phyloP scores from a whole-genome alignment of 2,113 vertebrate species.

The Macheiramphus alcinus region DNA sequence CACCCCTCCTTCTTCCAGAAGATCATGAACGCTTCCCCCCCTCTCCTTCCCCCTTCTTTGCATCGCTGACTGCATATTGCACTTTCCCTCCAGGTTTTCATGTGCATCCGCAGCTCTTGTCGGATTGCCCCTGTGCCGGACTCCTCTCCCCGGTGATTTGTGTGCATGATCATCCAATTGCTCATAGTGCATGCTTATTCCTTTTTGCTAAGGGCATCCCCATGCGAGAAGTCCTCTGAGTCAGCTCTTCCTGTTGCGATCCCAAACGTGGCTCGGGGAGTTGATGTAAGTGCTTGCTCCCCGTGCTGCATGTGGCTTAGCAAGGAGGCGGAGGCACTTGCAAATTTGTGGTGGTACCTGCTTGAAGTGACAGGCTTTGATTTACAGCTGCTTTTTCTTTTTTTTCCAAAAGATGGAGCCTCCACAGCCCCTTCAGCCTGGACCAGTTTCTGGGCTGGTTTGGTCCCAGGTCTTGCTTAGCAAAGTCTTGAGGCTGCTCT shows the following conservation, averaged over 20 bases:
- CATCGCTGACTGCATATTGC: background rate
- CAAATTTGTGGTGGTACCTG: rapidly evolving
- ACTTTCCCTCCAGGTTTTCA: background rate
- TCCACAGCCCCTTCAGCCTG: background rate
- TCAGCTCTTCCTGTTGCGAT: background rate
- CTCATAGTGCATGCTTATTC: background rate
- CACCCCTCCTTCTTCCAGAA: background rate
- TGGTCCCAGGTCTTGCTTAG: background rate
- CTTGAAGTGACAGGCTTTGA: background rate
- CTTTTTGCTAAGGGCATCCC: background rate
- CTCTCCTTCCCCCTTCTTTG: background rate
- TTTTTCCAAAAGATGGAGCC: background rate
- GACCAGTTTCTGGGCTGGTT: background rate
- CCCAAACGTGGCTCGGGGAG: rapidly evolving
- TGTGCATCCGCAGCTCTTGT: background rate
- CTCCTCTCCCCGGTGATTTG: background rate
- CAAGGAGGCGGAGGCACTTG: background rate
- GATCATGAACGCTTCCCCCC: background rate
- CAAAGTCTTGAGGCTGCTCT: background rate
- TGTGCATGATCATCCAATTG: background rate
- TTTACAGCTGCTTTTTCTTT: background rate
- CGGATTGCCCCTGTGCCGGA: background rate
- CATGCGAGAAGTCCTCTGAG: background rate
- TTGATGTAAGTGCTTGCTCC: rapidly evolving
- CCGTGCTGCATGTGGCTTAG: background rate